Evolutionary conservation across 2,797 vertebrate genomes (phyloP).

Genomic region (Lacerta bilineata): DNA sequence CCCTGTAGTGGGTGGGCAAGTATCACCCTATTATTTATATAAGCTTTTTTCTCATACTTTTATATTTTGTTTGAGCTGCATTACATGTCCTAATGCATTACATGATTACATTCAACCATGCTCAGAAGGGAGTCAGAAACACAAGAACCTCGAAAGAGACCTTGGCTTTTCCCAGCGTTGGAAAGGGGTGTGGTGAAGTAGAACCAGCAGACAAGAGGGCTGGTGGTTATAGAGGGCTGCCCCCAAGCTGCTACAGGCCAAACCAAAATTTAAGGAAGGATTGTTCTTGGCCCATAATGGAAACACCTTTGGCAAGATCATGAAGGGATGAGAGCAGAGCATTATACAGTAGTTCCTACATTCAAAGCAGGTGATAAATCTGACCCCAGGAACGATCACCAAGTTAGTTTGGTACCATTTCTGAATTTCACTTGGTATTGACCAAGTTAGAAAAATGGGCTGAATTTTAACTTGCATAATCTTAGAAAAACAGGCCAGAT

Average conservation of each 20-base stretch:
- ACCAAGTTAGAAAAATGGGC: background rate
- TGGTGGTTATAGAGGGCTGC: background rate
- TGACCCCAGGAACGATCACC: background rate
- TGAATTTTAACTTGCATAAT: background rate
- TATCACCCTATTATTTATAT: background rate
- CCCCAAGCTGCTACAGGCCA: background rate
- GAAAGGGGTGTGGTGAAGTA: background rate
- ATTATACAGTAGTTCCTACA: background rate
- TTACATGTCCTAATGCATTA: background rate
- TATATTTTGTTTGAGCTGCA: background rate
- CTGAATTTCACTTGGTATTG: background rate
- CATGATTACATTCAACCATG: background rate
- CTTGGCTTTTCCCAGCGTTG: background rate
- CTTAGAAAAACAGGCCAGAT: background rate
- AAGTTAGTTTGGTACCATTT: background rate
- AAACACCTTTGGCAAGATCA: slow-evolving; percentile 10
- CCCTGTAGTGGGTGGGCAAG: background rate
- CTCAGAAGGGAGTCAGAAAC: background rate
- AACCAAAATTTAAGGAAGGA: background rate
- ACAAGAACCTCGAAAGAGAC: background rate
- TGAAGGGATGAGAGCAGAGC: background rate
- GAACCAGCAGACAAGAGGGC: background rate
- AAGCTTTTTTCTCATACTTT: background rate
- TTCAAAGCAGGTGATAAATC: background rate
- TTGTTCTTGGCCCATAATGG: background rate